Conservation (phyloP, 2,113 vertebrate species). For the Camelus bactrianus region DNA sequence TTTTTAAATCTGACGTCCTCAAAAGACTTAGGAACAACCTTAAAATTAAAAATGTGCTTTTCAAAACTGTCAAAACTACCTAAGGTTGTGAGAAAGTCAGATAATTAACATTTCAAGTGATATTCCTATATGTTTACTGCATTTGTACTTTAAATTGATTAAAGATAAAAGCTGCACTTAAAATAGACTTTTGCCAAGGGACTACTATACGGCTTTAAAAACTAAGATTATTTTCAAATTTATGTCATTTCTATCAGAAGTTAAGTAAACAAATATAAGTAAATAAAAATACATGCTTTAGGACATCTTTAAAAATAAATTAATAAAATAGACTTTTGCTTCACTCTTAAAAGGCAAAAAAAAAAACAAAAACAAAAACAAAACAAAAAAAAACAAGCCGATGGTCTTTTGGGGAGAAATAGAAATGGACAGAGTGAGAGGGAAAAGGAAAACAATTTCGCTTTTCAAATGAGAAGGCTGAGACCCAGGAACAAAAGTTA, state of each 20-base stretch:
- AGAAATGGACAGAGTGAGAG: not conserved
- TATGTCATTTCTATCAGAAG: too few relatives aligned
- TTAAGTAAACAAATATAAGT: too few relatives aligned
- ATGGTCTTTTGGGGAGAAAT: not conserved
- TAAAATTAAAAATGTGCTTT: not conserved
- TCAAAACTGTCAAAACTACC: not conserved
- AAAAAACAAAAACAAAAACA: too few relatives aligned
- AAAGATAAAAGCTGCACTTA: slow-evolving; percentile 13
- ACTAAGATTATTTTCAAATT: too few relatives aligned
- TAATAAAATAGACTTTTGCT: not conserved
- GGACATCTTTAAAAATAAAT: too few relatives aligned
- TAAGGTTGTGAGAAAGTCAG: not conserved
- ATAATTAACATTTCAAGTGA: not conserved
- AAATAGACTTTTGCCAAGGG: not conserved
- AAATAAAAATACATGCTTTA: too few relatives aligned
- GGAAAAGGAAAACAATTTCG: not conserved
- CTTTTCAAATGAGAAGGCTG: not conserved
- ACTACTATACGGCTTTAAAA: too few relatives aligned
- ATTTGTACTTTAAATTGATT: not conserved
- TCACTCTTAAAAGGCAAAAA: not conserved
- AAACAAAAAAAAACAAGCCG: not conserved
- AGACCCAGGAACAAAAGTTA: not conserved
- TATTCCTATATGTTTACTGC: not conserved
- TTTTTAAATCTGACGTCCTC: not conserved
- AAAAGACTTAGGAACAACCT: not conserved